phyloP scores from a whole-genome alignment of 2,888 invertebrate species.

The Drosophila meridiana region DNA sequence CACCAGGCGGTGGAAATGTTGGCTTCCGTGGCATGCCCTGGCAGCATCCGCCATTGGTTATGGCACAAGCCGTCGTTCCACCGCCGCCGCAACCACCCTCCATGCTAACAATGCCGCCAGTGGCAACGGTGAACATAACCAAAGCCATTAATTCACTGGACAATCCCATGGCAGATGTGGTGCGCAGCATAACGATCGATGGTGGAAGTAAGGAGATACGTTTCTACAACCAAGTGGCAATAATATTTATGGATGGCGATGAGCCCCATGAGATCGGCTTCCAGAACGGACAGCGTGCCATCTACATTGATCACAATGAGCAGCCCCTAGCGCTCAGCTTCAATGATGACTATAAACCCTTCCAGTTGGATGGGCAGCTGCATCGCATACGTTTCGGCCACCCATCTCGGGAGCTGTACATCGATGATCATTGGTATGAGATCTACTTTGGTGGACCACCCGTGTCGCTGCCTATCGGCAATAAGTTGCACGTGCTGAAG shows the following conservation, averaged over 20 bases:
- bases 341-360: constrained; percentile 90
- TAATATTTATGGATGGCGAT: constrained; percentile 94
- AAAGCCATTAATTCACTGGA: constrained; percentile 85
- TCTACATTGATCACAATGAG: constrained; percentile 92
- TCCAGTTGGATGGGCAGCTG: constrained; percentile 90
- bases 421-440: constrained; percentile 95
- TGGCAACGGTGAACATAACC: constrained; percentile 50
- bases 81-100: constrained; percentile 62
- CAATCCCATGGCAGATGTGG: constrained; percentile 88
- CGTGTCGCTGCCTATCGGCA: constrained; percentile 92
- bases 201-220: constrained; percentile 91
- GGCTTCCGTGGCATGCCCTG: constrained; percentile 73
- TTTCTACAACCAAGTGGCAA: constrained; percentile 93
- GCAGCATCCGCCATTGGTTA: constrained; percentile 74
- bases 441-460: constrained; percentile 96
- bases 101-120: constrained; percentile 64
- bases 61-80: constrained; percentile 53
- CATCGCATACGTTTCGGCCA: constrained; percentile 95
- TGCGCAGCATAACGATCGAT: constrained; percentile 93
- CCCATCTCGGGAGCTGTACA: constrained; percentile 95
- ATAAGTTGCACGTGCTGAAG: constrained; percentile 91
- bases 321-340: constrained; percentile 88
- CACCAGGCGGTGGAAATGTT: constrained; percentile 13
- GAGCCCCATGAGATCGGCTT: constrained; percentile 94
- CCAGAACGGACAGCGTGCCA: constrained; percentile 90